Evolutionary conservation across 2,888 invertebrate genomes (phyloP).

Genomic region (Drosophila kokeensis): DNA sequence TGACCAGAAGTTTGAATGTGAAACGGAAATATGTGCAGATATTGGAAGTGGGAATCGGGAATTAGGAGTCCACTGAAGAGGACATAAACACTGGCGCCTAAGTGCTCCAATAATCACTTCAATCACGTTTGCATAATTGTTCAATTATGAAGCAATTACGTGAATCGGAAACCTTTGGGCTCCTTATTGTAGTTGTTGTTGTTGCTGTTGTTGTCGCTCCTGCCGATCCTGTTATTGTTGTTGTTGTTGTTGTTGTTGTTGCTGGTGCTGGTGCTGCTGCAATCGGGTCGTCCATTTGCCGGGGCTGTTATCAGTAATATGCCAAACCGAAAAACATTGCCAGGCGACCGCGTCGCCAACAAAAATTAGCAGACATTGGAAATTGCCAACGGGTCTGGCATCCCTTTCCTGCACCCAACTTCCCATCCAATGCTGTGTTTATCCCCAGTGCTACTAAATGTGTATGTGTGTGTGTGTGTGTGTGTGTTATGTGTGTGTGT

Average conservation of each 20-base stretch:
- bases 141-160: constrained; percentile 78
- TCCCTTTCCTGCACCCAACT: not conserved
- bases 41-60: constrained; percentile 38
- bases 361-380: constrained; percentile 63
- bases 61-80: constrained; percentile 24
- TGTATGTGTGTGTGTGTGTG: constrained; percentile 1
- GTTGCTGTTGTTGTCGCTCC: constrained; percentile 16
- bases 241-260: constrained; percentile 10
- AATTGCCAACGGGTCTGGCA: constrained; percentile 44
- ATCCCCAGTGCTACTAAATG: not conserved
- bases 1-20: not conserved
- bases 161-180: constrained; percentile 56
- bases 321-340: constrained; percentile 71
- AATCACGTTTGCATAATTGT: constrained; percentile 81
- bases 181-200: constrained; percentile 22
- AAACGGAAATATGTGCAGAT: not conserved
- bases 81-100: constrained; percentile 69
- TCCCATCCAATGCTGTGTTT: not conserved
- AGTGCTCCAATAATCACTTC: constrained; percentile 77
- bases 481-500: constrained; percentile 32
- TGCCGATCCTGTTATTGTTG: constrained; percentile 20
- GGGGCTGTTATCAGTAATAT: constrained; percentile 73
- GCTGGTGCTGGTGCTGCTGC: constrained; percentile 12
- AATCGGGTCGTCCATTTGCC: constrained; percentile 42
- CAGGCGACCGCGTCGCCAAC: constrained; percentile 53